Base-by-base conservation (phyloP, 92 coral and sea anemone genomes). In the Zoanthus sansibaricus region DNA sequence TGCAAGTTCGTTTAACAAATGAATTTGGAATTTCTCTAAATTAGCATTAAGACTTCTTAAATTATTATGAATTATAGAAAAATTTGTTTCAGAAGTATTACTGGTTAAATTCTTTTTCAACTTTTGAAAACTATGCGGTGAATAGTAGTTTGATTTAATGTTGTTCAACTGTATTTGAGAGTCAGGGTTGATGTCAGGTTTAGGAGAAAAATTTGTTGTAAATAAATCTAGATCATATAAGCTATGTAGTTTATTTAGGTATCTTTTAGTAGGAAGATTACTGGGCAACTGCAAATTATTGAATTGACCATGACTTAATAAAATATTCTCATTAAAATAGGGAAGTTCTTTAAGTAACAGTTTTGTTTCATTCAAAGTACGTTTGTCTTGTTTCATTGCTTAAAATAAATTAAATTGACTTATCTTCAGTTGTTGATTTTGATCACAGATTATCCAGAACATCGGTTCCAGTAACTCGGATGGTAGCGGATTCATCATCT, bases 101-200 rank as follows among this genome's bases (percentile, higher is more conserved):
- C 55, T 49, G 55, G 55, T 49, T 49, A 49, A 49, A 49, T 49
- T 49, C 55, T 49, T 49, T 49, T 49, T 49, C 55, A 49, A 49
- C 55, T 49, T 48, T 49, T 49, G 55, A 70, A 70, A 70, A 33
- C 74, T 70, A 33, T 12, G 44, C 74, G 74, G 46, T 18, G 74
- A n/a, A 71, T 71, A 71, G 45, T 71, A 71, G 45, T 71, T 71
- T 30, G 49, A 44, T 31, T 31, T 31, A 47, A 71, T 71, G 37
- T 47, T 71, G 18, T 71, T 71, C 45, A 33, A 70, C 25, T 70
- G 37, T 70, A 70, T 70, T 70, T 70, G 37, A 70, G 25, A 42
- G 48, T 71, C 76, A 31, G 45, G 45, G 72, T 67, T 67, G 12
- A 67, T 18, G 76, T 71, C 76, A 71, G 76, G 76, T 71, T 71